Evolutionary conservation across 1,140 invertebrate species (phyloP), one percentile per base, ranked within the genome.

Genomic region (Oscheius sp.): DNA sequence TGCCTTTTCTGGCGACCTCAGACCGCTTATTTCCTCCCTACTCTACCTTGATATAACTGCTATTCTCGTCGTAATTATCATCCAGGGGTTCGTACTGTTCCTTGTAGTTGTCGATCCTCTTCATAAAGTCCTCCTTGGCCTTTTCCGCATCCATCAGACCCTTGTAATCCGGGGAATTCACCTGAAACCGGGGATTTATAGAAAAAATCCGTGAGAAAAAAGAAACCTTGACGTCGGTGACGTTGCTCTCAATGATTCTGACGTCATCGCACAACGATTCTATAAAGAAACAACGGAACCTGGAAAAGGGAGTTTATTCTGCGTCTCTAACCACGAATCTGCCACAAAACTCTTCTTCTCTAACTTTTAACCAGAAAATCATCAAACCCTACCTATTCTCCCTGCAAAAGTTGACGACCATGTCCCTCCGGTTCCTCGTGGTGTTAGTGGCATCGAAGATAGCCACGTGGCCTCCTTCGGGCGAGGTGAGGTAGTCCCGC

Each of bases 371-470:
- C 10, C 38, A 42, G n/a, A 42, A 10, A n/a, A 42, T 10, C 10
- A 42, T 10, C 38, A 10, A 42, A n/a, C n/a, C 38, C 38, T 10
- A 49, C n/a, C 59, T 29, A 18, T 74, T 68, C 20, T 45, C 52
- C 34, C 94, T 92, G 66, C 81, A 83, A 62, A 79, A 83, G 13
- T 84, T 70, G 49, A 91, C 89, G 75, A 99, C 94, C 82, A 96
- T 87, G 63, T 91, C 88, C 73, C 97, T 87, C 36, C 97, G 88
- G 71, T 95, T 93, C 59, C 90, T 86, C 0, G 95, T 98, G 0
- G 96, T 97, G 85, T 99, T 99, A 3, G 97, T 99, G 0, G 97
- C 97, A 88, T 99, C 97, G 82, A 99, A 97, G 10, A 97, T 91
- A 18, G 82, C 82, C 34, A 83, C 82, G 80, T 82, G 94, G 0